Evolutionary conservation across 2,113 vertebrate genomes (phyloP).

Genomic region (Ellobius talpinus): DNA sequence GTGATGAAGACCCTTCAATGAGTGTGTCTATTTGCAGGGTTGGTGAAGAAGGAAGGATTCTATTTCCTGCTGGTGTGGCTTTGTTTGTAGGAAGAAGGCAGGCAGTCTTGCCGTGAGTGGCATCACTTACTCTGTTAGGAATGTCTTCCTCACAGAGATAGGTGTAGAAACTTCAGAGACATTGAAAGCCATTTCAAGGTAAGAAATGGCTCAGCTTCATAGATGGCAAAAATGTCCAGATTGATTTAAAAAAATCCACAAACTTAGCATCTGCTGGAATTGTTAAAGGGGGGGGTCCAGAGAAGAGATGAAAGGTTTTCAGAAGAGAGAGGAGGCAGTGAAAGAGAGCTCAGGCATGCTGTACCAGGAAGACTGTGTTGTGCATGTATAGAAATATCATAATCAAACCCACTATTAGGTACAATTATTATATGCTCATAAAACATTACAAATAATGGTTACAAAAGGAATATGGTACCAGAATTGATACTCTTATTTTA

Average conservation of each 20-base stretch:
- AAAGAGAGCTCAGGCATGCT: not conserved
- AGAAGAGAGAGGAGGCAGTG: not conserved
- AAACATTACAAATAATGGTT: not conserved
- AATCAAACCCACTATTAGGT: not conserved
- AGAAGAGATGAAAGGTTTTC: not conserved
- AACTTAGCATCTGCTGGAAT: not conserved
- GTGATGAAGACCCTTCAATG: not conserved
- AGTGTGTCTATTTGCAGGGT: not conserved
- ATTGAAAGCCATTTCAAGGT: not conserved
- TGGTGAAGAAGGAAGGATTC: not conserved
- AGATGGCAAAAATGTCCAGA: not conserved
- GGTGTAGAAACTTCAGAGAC: not conserved
- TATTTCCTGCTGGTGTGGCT: not conserved
- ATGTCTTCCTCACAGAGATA: not conserved
- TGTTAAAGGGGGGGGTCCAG: not conserved
- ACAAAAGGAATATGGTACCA: not conserved
- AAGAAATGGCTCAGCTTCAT: slow-evolving; percentile 32
- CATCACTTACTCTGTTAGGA: not conserved
- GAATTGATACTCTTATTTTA: not conserved
- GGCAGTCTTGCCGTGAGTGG: not conserved
- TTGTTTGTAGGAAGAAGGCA: not conserved
- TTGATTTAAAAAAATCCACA: not conserved
- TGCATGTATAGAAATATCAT: not conserved
- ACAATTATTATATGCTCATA: not conserved
- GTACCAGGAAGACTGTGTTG: not conserved